Evolutionary conservation across 1,140 invertebrate species (phyloP).

Genomic region (Armadillidium nasatum): DNA sequence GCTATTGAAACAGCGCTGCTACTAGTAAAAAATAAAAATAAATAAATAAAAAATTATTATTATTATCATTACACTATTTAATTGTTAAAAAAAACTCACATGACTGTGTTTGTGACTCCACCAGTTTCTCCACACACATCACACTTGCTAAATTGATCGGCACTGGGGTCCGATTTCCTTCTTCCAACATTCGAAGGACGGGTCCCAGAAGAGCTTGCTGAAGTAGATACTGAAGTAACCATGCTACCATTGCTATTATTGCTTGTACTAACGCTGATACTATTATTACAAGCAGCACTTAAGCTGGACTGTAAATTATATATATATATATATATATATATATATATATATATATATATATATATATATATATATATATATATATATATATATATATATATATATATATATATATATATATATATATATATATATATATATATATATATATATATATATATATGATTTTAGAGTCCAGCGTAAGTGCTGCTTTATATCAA

Average conservation of each 20-base stretch:
- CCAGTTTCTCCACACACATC: slow-evolving; percentile 44
- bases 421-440: too few species aligned
- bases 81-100: slow-evolving; percentile 30
- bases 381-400: too few species aligned
- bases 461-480: too few species aligned
- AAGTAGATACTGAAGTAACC: background rate
- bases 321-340: background rate
- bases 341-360: too few species aligned
- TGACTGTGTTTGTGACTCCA: slow-evolving; percentile 43
- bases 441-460: too few species aligned
- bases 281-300: background rate
- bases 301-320: background rate
- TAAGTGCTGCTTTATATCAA: too few species aligned
- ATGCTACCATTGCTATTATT: background rate
- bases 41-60: too few species aligned
- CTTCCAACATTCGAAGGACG: slow-evolving; percentile 19
- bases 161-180: slow-evolving; percentile 32
- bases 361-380: too few species aligned
- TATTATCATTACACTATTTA: too few species aligned
- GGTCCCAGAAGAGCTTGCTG: slow-evolving; percentile 5
- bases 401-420: too few species aligned
- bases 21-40: too few species aligned
- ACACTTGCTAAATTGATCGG: slow-evolving; percentile 42
- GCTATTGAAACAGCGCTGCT: too few species aligned
- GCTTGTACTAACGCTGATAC: background rate